Conservation (phyloP, 1,140 invertebrate genomes). For the Acromyrmex heyeri region DNA sequence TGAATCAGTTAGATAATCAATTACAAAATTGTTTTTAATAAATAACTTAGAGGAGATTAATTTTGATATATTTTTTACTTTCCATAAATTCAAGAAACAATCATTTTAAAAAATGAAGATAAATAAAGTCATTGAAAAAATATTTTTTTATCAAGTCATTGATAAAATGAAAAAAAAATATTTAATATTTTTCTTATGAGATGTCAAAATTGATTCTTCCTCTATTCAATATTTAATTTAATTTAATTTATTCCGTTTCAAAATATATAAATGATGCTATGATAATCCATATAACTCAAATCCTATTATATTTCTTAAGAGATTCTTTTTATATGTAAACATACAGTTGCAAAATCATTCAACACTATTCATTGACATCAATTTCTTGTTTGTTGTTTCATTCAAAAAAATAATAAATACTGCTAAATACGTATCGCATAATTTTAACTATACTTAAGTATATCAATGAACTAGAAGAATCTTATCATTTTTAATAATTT, state of each 20-base stretch:
- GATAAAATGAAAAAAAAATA: background rate
- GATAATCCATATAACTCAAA: background rate
- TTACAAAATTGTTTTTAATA: too few relatives aligned
- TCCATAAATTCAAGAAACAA: background rate
- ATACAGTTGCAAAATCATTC: background rate
- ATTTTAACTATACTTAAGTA: background rate
- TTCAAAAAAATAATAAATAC: background rate
- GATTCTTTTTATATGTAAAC: background rate
- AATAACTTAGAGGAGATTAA: background rate
- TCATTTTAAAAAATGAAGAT: background rate
- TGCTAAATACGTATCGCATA: background rate
- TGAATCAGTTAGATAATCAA: background rate
- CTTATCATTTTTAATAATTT: background rate
- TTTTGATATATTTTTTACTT: background rate
- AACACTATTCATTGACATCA: background rate
- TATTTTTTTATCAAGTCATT: background rate
- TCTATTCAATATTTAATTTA: background rate
- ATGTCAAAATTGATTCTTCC: background rate
- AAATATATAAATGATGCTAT: background rate
- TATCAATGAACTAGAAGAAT: background rate
- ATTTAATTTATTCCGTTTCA: background rate
- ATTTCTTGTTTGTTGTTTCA: background rate
- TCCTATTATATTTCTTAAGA: background rate
- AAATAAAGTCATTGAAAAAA: background rate
- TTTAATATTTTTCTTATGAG: background rate